phyloP scores from a whole-genome alignment of 2,797 vertebrate species.

The Echeneis naucrates region DNA sequence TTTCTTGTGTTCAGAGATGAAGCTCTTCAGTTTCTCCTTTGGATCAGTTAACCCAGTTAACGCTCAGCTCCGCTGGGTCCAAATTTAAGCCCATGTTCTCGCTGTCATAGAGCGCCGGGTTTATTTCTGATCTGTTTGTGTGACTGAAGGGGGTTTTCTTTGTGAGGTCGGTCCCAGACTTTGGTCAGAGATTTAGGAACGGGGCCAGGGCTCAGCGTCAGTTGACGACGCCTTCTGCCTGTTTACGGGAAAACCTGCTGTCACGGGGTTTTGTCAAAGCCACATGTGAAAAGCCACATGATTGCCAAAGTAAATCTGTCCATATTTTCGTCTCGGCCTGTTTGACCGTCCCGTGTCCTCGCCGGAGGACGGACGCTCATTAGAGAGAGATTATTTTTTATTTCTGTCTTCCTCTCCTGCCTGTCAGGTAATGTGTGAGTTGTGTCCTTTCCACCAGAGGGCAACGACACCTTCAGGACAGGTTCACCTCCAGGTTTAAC shows the following conservation, averaged over 20 bases:
- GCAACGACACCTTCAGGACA: constrained; percentile 58
- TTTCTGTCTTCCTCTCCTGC: constrained; percentile 7
- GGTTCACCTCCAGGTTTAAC: constrained; percentile 6
- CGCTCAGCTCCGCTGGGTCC: constrained; percentile 63
- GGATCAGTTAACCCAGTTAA: constrained; percentile 81
- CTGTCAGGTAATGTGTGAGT: constrained; percentile 38
- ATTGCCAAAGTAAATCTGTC: constrained; percentile 46
- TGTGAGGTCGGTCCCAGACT: constrained; percentile 33
- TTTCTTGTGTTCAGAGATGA: constrained; percentile 76
- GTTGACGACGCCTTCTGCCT: constrained; percentile 29
- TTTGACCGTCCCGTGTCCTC: constrained; percentile 11
- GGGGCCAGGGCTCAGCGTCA: background rate
- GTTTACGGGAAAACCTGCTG: constrained; percentile 53
- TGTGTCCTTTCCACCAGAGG: constrained; percentile 66
- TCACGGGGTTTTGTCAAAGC: constrained; percentile 43
- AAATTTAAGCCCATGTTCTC: constrained; percentile 82
- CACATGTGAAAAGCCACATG: constrained; percentile 59
- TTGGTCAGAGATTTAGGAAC: constrained; percentile 31
- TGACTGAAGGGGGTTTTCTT: constrained; percentile 64
- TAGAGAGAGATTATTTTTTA: background rate
- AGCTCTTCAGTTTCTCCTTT: constrained; percentile 86
- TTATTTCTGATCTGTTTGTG: constrained; percentile 80
- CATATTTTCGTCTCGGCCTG: constrained; percentile 42
- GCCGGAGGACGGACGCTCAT: background rate
- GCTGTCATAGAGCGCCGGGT: constrained; percentile 42